phyloP scores from a whole-genome alignment of 2,888 invertebrate species.

The Eristalis intricaria region DNA sequence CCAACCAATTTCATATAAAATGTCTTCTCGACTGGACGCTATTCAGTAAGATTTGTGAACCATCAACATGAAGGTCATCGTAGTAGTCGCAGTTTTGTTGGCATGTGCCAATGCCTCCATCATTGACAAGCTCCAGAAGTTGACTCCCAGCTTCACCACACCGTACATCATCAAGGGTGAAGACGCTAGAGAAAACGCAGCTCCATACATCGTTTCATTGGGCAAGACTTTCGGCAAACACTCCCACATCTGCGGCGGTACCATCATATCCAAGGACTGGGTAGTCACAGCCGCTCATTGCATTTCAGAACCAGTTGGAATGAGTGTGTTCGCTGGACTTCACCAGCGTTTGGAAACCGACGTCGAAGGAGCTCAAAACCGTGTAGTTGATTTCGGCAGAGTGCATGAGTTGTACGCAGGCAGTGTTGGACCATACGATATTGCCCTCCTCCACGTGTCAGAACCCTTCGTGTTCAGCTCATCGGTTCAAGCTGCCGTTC shows the following conservation, averaged over 20 bases:
- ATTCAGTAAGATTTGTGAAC: slow-evolving; percentile 4
- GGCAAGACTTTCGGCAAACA: slow-evolving; percentile 73
- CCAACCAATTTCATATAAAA: slow-evolving; percentile 34
- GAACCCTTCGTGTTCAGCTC: slow-evolving; percentile 76
- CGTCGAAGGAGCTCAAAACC: slow-evolving; percentile 75
- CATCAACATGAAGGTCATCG: slow-evolving; percentile 76
- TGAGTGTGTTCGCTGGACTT: slow-evolving; percentile 80
- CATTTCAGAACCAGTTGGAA: slow-evolving; percentile 75
- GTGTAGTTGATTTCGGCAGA: slow-evolving; percentile 75
- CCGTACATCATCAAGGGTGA: slow-evolving; percentile 78
- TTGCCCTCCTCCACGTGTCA: slow-evolving; percentile 82
- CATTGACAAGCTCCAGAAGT: slow-evolving; percentile 71
- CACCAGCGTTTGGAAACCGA: slow-evolving; percentile 76
- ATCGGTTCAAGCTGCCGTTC: slow-evolving; percentile 77
- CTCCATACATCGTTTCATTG: slow-evolving; percentile 82
- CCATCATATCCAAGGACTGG: slow-evolving; percentile 79
- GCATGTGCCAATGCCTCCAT: slow-evolving; percentile 74
- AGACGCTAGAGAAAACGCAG: slow-evolving; percentile 79
- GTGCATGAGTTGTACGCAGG: slow-evolving; percentile 78
- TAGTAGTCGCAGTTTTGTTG: slow-evolving; percentile 74
- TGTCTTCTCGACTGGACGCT: neutral
- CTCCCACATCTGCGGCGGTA: slow-evolving; percentile 81
- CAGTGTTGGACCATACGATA: slow-evolving; percentile 82
- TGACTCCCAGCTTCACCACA: slow-evolving; percentile 76
- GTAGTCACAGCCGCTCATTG: slow-evolving; percentile 81